Base-by-base conservation (phyloP, 2,888 invertebrate species). In the Drosophila emarginata region DNA sequence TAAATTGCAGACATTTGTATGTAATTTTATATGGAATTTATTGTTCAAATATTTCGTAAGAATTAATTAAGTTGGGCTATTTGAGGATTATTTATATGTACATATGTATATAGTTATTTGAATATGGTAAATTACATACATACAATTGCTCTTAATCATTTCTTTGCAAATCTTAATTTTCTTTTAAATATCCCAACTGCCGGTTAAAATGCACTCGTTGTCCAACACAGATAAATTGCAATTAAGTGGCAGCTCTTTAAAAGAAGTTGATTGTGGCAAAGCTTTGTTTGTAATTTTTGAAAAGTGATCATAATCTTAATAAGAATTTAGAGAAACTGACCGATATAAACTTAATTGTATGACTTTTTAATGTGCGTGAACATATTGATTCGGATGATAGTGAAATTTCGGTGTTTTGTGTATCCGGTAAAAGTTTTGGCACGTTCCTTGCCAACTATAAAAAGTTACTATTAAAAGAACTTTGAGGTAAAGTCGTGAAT, bases 21-120 rank as follows among this genome's bases (percentile, higher is more conserved):
- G 45, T 21, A 45, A 45, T 45, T 45, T 45, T 45, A 45, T 15
- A 45, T 45, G 45, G 12, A 45, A 21, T 45, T 45, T 21, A 45
- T 21, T 4, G 7, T 39, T 4, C 3, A 21, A 21, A 21, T 45
- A 21, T 40, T 40, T 1, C 11, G 1, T 9, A 32, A 2, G 32
- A 28, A 28, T 28, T 28, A 28, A 28, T 28, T 28, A 6, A 4
- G 6, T 5, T 28, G 28, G 28, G 6, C 28, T 28, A 28, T 28
- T n/a, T n/a, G 6, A 6, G 32, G 9, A 2, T 32, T 32, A 32
- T 32, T 5, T 28, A 28, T 26, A 26, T 26, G 5, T 26, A 26
- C 5, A 26, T 26, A 6, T 26, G 26, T 26, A 26, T 26, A 26
- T 26, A 32, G 1, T n/a, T n/a, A n/a, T n/a, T n/a, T n/a, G n/a